Conservation (phyloP, 2,113 vertebrate genomes). For the Herpetotheres cachinnans region DNA sequence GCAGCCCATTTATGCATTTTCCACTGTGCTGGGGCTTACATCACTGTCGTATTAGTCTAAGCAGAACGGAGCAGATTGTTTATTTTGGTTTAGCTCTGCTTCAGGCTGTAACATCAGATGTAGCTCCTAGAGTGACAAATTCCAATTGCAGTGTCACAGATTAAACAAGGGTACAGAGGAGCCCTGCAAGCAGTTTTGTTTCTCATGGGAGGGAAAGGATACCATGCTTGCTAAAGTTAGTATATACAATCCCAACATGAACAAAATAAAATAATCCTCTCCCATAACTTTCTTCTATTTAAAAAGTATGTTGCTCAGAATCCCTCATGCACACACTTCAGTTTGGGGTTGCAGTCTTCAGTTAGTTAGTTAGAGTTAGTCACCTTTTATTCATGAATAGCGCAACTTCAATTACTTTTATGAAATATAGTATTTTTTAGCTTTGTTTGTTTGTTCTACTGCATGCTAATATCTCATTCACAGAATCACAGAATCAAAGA, state of each 20-base stretch:
- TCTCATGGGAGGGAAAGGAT: neutral
- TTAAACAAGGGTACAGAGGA: slow-evolving; percentile 67
- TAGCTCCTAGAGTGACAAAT: slow-evolving; percentile 76
- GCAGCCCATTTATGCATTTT: neutral
- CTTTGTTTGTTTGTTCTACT: neutral
- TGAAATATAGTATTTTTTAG: neutral
- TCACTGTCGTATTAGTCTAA: slow-evolving; percentile 79
- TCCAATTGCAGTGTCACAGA: slow-evolving; percentile 69
- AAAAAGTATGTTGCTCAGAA: neutral
- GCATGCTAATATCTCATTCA: neutral
- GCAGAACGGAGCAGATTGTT: slow-evolving; percentile 79
- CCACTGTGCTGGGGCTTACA: slow-evolving; percentile 36
- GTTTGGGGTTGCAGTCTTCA: neutral
- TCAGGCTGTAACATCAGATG: slow-evolving; percentile 78
- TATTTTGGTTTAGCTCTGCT: slow-evolving; percentile 77
- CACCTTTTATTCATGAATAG: neutral
- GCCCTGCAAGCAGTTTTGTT: slow-evolving; percentile 23
- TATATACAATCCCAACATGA: neutral
- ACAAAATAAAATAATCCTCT: neutral
- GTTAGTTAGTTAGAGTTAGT: neutral
- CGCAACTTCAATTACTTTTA: neutral
- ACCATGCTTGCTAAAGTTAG: neutral
- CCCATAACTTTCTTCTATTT: neutral
- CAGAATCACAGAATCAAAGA: neutral
- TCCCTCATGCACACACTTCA: neutral